Base-by-base conservation (phyloP, 2,113 vertebrate species). In the Osmerus mordax region DNA sequence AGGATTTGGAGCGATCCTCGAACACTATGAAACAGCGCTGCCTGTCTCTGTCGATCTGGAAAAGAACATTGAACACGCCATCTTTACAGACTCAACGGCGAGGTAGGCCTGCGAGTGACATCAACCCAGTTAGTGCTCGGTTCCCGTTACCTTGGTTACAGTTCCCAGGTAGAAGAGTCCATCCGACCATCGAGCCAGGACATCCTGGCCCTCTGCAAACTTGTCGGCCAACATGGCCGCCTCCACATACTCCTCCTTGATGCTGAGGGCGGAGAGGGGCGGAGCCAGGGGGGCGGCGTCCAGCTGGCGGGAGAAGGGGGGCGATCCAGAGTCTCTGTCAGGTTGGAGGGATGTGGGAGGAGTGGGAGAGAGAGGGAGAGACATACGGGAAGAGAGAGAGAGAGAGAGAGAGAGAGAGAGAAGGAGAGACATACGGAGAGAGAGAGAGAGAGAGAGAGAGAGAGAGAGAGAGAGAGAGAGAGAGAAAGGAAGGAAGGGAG, bases 151-250 rank as follows among this genome's bases (percentile, higher is more conserved):
- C 95, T 98, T 99, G 91, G 95, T 95, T 90, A 99, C 95, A 89
- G 95, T 99, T 90, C 96, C 97, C 94, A 99, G 92, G 90, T 99
- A 99, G 94, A 98, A 98, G 85, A 99, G 93, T 88, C 96, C 97
- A 92, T 99, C 97, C 87, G 96, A 98, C 97, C 97, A 99, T 79
- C 96, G 94, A 90, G 97, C 97, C 95, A 99, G 89, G 91, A 99
- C 97, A 87, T 98, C 97, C 90, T 99, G 97, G 86, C 95, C 96
- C 81, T 98, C 97, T 89, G 95, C 93, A 89, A 99, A 98, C 93
- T 95, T 96, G 90, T 92, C 93, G 79, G 93, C 86, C 82, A 92
- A 91, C 85, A 93, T 96, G 91, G 89, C 88, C 81, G 94, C 86
- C 59, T 89, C 88, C 87, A 93, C 95, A 91, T 95, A 93, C 91